Evolutionary conservation across 2,888 invertebrate species (phyloP), one percentile per base, ranked within the genome.

Genomic region (Pachydiplax longipennis): DNA sequence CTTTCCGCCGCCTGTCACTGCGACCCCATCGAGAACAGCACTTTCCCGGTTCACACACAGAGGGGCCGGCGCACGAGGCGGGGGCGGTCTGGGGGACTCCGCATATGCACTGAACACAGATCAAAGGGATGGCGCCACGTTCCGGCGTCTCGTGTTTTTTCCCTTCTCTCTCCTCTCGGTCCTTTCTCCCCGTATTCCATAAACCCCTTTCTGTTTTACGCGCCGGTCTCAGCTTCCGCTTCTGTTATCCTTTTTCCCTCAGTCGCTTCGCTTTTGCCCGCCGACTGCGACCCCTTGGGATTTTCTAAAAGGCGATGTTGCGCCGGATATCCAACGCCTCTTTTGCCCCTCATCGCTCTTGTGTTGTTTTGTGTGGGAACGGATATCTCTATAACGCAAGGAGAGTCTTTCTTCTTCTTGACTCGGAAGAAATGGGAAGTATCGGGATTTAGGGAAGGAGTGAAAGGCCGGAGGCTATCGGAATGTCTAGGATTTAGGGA

Each of bases 121-220:
- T 87, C 87, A 87, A 87, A 87, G 87, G 61, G 61, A 87, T 61
- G 87, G 87, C 61, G 87, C 87, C 87, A 87, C 87, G 65, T 37
- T 61, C 40, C 37, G 87, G 37, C 65, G 61, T 87, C 87, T 25
- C 87, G 61, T 87, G 73, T 73, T 73, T 73, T 73, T 73, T 22
- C 37, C 61, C 58, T 48, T 82, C 48, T n/a, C 48, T n/a, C 53
- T 83, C n/a, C 58, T 83, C 58, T 2, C 35, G 15, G 53, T 83
- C 58, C 58, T 83, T 83, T 83, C 53, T 83, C 83, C 58, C 13
- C 18, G 18, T n/a, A 22, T 35, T 58, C 35, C 87, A 37, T 37
- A 87, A 87, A 87, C 61, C 87, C 87, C 61, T 87, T 87, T 87
- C 61, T 31, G 35, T 15, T 65, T 61, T 87, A 87, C 37, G 37